phyloP scores from a whole-genome alignment of 2,888 invertebrate genomes.

The Pyrrhosoma nymphula region DNA sequence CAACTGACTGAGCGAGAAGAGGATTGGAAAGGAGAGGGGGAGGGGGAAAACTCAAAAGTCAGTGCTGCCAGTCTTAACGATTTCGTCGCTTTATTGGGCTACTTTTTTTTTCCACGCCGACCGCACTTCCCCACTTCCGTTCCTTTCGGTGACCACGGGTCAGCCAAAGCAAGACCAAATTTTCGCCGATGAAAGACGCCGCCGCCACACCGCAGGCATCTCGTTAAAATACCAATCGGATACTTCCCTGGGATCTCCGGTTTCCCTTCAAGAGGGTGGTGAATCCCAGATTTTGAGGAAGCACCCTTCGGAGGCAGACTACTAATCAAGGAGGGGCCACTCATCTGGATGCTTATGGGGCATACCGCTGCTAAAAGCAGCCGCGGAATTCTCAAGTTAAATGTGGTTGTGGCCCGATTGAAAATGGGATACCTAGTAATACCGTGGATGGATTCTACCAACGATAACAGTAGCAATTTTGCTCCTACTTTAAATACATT shows the following conservation, averaged over 20 bases:
- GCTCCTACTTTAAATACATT: too few relatives aligned
- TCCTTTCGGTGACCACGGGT: background rate
- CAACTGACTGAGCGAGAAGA: constrained; percentile 49
- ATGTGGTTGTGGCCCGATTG: too few relatives aligned
- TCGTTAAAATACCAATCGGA: background rate
- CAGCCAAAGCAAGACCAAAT: background rate
- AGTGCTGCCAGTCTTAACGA: constrained; percentile 36
- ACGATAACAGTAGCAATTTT: too few relatives aligned
- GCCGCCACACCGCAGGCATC: background rate
- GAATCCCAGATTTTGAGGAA: background rate
- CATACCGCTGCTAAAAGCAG: background rate
- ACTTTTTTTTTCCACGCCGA: background rate
- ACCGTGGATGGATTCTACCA: too few relatives aligned
- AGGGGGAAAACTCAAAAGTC: constrained; percentile 39
- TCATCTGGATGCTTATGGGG: background rate
- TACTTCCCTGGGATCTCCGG: background rate
- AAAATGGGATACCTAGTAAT: too few relatives aligned
- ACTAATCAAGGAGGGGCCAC: background rate
- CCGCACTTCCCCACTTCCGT: background rate
- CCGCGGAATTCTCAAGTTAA: background rate
- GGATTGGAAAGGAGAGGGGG: constrained; percentile 69
- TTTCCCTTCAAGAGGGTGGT: background rate
- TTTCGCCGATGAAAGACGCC: background rate
- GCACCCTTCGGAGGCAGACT: background rate
- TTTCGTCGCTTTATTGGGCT: constrained; percentile 24